Percentiles rank a stretch among this genome's conserved stretches.
Evolutionary conservation across 2,888 invertebrate species (phyloP).

Genomic region (Copidosoma aretas): DNA sequence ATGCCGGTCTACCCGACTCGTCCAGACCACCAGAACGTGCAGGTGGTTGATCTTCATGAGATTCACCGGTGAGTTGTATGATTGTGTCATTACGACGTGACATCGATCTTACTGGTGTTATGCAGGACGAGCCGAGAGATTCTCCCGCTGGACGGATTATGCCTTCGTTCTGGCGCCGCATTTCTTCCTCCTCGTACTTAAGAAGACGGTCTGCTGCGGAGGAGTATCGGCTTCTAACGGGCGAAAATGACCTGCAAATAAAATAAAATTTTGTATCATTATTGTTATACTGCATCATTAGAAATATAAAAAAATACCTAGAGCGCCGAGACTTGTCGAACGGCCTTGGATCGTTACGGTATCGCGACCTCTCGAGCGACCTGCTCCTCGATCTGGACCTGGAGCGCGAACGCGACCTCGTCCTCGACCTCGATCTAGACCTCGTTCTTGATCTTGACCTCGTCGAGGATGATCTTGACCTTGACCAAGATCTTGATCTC

Average conservation of each 20-base stretch:
- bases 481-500: conserved; percentile 58
- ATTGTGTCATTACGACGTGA: conserved; percentile 58
- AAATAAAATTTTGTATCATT: background rate
- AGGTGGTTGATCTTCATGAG: conserved; percentile 37
- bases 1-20: conserved; percentile 12
- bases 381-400: conserved; percentile 51
- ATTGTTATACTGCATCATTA: background rate
- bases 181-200: conserved; percentile 25
- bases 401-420: conserved; percentile 49
- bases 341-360: conserved; percentile 43
- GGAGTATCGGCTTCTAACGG: conserved; percentile 27
- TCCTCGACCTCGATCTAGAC: conserved; percentile 47
- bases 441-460: conserved; percentile 51
- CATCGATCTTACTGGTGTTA: conserved; percentile 40
- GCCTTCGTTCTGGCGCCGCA: conserved; percentile 21
- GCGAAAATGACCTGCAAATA: conserved; percentile 34
- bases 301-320: conserved; percentile 46
- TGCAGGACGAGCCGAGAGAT: conserved; percentile 18
- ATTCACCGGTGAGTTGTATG: conserved; percentile 52
- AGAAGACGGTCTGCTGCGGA: conserved; percentile 10
- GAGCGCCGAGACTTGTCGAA: conserved; percentile 50
- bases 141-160: conserved; percentile 21
- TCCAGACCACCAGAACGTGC: conserved; percentile 33
- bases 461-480: conserved; percentile 55
- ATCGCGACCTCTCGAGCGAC: conserved; percentile 43